Conservation (phyloP, 2,797 vertebrate genomes). For the Crypturellus tataupa region DNA sequence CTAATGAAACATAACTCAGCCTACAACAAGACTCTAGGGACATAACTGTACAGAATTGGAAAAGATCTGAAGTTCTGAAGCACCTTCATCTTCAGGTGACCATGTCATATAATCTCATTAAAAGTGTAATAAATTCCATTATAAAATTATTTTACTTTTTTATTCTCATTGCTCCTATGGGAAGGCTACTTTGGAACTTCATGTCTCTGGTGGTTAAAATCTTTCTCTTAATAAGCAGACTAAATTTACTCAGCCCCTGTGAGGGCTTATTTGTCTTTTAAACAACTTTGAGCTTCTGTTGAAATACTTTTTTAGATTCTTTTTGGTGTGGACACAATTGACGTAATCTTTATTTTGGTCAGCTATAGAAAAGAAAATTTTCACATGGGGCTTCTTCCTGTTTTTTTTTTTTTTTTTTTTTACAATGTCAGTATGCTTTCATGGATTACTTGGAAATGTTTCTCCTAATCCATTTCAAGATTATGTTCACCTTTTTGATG, state of each 20-base stretch:
- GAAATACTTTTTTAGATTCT: background rate
- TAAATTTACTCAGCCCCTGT: slow-evolving; percentile 13
- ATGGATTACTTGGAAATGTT: background rate
- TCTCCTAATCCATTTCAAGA: background rate
- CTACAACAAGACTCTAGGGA: background rate
- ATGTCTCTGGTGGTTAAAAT: slow-evolving; percentile 3
- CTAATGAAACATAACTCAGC: background rate
- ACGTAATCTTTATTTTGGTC: background rate
- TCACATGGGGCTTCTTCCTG: background rate
- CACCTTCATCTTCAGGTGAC: slow-evolving; percentile 22
- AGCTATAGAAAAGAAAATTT: background rate
- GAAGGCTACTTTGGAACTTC: slow-evolving; percentile 28
- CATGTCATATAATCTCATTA: slow-evolving; percentile 57
- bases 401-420: background rate
- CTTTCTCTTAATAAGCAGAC: slow-evolving; percentile 35
- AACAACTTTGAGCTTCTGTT: slow-evolving; percentile 2
- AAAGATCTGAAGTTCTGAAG: slow-evolving; percentile 11
- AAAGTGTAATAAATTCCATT: slow-evolving; percentile 46
- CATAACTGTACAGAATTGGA: background rate
- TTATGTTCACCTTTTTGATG: background rate
- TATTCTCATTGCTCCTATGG: background rate
- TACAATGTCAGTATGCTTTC: background rate
- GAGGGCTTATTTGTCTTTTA: slow-evolving; percentile 44
- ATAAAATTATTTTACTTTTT: slow-evolving; percentile 45
- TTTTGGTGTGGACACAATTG: background rate